Evolutionary conservation across 2,113 vertebrate species (phyloP).

Genomic region (Zosterops hypoxanthus): DNA sequence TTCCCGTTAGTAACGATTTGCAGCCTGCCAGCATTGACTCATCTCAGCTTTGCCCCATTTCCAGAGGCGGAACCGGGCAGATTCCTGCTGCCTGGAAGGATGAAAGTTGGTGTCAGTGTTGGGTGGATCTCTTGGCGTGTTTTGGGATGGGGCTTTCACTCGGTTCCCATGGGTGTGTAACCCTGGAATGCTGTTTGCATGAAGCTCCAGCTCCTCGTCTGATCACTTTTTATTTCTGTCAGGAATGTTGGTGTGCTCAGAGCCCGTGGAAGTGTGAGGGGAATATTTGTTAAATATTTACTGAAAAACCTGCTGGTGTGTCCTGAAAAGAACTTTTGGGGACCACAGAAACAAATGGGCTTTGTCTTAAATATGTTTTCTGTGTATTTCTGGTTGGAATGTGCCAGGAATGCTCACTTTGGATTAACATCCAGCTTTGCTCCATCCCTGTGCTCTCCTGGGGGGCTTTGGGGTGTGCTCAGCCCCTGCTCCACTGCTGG

Average conservation of each 20-base stretch:
- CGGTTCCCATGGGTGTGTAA: not conserved
- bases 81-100: not conserved
- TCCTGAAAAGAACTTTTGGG: not conserved
- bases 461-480: not conserved
- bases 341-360: fast-evolving
- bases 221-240: fast-evolving
- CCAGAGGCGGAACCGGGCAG: fast-evolving
- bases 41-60: not conserved
- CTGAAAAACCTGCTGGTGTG: not conserved
- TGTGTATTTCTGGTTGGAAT: fast-evolving
- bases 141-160: not conserved
- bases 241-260: not conserved
- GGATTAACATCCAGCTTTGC: not conserved
- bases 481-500: fast-evolving
- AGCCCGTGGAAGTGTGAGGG: not conserved
- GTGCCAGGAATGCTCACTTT: not conserved
- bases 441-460: fast-evolving
- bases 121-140: fast-evolving
- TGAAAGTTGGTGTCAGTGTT: fast-evolving
- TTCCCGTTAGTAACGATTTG: fast-evolving
- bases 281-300: not conserved
- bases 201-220: not conserved
- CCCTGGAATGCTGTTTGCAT: not conserved
- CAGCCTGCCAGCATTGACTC: too few relatives aligned
- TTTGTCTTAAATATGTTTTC: not conserved